Evolutionary conservation across 2,888 invertebrate species (phyloP), one percentile per base, ranked within the genome.

Genomic region (Brachycybe producta): DNA sequence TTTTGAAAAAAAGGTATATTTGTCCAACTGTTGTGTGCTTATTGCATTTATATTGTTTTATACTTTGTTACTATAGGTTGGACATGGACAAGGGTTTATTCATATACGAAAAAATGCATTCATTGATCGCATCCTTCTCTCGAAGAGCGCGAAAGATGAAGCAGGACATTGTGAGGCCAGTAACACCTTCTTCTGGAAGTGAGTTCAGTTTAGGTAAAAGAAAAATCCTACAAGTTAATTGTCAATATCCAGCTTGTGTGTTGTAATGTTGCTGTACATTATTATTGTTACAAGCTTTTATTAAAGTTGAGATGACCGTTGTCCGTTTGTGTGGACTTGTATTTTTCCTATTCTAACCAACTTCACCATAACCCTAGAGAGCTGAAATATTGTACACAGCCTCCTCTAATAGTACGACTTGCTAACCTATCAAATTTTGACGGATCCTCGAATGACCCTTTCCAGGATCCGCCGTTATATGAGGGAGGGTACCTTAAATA

Each of bases 161-260:
- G 56, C 70, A 73, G 27, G 68, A 73, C 36, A 68, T 79, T n/a
- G 76, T 77, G 57, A 66, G 75, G 52, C 77, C 78, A 1, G 75
- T 76, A 5, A 78, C 78, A 5, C 78, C 79, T 0, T 76, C 77
- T 1, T 76, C 42, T n/a, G 19, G 23, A 17, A 42, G 34, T 45
- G 13, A 45, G 34, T 45, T 11, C 24, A 4, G 19, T n/a, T n/a
- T n/a, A n/a, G n/a, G n/a, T n/a, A 11, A 13, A 13, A 7, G 17
- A 17, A 15, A 13, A 38, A 13, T 38, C 38, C 7, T 38, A 8
- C 17, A n/a, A 15, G 17, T 13, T 38, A 13, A 17, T 38, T 8
- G 17, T 13, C 11, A 13, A 38, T 7, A 11, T 7, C 15, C 17
- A 13, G 17, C 17, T 7, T n/a, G 7, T 13, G 7, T 38, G 17